Evolutionary conservation across 1,140 invertebrate genomes (phyloP).

Genomic region (Drosophila littoralis): DNA sequence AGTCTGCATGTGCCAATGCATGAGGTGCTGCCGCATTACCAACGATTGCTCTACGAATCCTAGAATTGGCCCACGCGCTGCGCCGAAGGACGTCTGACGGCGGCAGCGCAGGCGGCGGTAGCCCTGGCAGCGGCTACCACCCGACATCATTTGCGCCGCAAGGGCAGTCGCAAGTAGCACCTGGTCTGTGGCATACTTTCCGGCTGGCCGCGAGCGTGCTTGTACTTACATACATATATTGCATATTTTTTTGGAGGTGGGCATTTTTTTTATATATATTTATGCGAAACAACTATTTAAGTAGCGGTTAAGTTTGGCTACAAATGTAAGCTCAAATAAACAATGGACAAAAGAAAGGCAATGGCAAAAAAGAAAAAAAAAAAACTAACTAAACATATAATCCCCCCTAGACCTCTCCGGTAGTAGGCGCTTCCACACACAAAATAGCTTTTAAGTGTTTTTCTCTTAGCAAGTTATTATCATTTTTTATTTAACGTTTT

Average conservation of each 20-base stretch:
- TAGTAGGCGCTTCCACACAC: slow-evolving; percentile 30
- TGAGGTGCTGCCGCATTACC: slow-evolving; percentile 97
- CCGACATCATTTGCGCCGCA: slow-evolving; percentile 63
- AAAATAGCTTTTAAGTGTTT: slow-evolving; percentile 59
- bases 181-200: slow-evolving; percentile 35
- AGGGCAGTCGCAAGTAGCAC: slow-evolving; percentile 65
- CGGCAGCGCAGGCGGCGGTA: slow-evolving; percentile 69
- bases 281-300: slow-evolving; percentile 26
- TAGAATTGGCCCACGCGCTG: slow-evolving; percentile 85
- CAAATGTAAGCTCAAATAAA: slow-evolving; percentile 24
- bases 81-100: slow-evolving; percentile 68
- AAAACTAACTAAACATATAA: slow-evolving; percentile 4
- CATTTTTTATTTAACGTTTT: slow-evolving; percentile 53
- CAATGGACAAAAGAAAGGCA: slow-evolving; percentile 14
- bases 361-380: slow-evolving; percentile 10
- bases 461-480: slow-evolving; percentile 57
- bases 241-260: slow-evolving; percentile 69
- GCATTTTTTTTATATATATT: slow-evolving; percentile 37
- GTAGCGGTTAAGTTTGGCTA: slow-evolving; percentile 30
- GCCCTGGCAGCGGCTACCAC: slow-evolving; percentile 52
- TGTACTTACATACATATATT: slow-evolving; percentile 52
- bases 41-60: slow-evolving; percentile 95
- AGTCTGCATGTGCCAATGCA: slow-evolving; percentile 95
- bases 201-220: slow-evolving; percentile 5
- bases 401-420: slow-evolving; percentile 8